phyloP scores from a whole-genome alignment of 2,113 vertebrate genomes.

The Glaucomys volans region DNA sequence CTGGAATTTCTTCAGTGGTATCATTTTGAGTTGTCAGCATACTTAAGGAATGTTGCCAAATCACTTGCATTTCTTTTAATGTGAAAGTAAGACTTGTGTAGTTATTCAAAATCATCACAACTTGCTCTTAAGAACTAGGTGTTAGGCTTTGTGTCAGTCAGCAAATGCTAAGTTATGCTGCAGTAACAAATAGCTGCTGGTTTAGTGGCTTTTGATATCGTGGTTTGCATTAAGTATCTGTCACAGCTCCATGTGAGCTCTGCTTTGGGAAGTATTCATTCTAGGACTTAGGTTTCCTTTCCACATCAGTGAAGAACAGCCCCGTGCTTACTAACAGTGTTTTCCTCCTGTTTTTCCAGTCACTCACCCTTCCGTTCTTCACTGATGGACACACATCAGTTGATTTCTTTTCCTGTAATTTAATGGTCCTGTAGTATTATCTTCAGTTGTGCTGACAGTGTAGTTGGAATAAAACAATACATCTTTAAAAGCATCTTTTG shows the following conservation, averaged over 20 bases:
- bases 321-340: background rate
- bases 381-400: background rate
- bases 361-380: background rate
- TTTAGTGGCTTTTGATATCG: background rate
- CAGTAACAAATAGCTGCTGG: background rate
- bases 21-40: constrained; percentile 10
- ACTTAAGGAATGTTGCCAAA: constrained; percentile 5
- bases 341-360: background rate
- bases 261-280: background rate
- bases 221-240: background rate
- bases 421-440: background rate
- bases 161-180: background rate
- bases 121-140: background rate
- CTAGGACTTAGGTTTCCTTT: background rate
- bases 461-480: background rate
- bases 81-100: background rate
- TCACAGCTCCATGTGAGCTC: background rate
- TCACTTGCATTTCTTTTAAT: constrained; percentile 28
- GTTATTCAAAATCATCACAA: background rate
- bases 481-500: background rate
- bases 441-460: background rate
- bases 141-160: background rate
- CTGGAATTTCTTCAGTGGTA: constrained; percentile 6
- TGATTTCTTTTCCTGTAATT: background rate
- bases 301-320: background rate